phyloP scores from a whole-genome alignment of 2,113 vertebrate species.

The Vombatus ursinus region DNA sequence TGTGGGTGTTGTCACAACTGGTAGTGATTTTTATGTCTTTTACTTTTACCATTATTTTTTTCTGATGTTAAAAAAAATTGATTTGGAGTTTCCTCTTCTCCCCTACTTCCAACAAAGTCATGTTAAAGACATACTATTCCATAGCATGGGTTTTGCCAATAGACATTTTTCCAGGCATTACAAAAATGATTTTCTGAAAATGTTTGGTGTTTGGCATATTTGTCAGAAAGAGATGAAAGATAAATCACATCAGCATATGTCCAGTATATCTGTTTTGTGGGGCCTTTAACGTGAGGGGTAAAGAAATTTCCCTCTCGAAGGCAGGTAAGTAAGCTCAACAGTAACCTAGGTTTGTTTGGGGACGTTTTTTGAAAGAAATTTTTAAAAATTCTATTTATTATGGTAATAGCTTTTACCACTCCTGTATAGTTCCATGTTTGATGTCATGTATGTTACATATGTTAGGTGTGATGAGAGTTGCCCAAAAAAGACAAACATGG shows the following conservation, averaged over 20 bases:
- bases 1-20: not conserved
- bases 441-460: not conserved
- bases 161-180: not conserved
- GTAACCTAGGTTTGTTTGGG: constrained; percentile 24
- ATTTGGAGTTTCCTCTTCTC: not conserved
- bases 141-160: not conserved
- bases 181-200: not conserved
- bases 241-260: not conserved
- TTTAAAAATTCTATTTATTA: constrained; percentile 22
- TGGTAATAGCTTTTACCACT: not conserved
- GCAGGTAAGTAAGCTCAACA: not conserved
- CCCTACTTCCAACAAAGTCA: not conserved
- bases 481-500: not conserved
- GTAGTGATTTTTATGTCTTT: not conserved
- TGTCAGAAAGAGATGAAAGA: not conserved
- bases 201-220: not conserved
- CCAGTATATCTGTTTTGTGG: not conserved
- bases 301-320: not conserved
- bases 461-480: not conserved
- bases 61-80: not conserved
- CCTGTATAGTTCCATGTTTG: not conserved
- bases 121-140: not conserved
- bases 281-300: not conserved
- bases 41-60: not conserved
- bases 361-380: constrained; percentile 14